These are phyloP conservation scores for Nymphalis urticae DNA, from an alignment of 2,888 invertebrate species.

Conservation along the genomic window DNA sequence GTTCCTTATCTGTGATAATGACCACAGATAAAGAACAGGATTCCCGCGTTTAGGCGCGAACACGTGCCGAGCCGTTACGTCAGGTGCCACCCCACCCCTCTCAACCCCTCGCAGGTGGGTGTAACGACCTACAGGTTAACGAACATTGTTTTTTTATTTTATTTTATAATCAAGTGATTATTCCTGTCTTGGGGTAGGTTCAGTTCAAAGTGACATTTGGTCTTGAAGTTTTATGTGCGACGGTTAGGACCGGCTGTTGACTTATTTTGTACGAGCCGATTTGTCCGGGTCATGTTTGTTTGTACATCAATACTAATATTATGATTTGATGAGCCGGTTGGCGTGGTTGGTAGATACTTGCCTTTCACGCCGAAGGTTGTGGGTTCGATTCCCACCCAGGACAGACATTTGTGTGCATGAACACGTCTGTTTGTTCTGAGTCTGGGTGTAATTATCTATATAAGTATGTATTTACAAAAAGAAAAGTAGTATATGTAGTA, in stretches of 20 bases:
- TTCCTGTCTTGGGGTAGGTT: slow-evolving; percentile 34
- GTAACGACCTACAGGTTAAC: slow-evolving; percentile 39
- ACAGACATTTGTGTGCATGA: too few species aligned
- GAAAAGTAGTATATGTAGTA: too few species aligned
- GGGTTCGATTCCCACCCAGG: too few species aligned
- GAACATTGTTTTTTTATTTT: slow-evolving; percentile 31
- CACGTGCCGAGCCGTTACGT: slow-evolving; percentile 69
- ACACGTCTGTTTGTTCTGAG: too few species aligned
- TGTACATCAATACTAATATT: neutral
- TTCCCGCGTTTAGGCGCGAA: slow-evolving; percentile 52
- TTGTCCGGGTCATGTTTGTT: neutral
- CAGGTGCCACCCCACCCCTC: slow-evolving; percentile 55
- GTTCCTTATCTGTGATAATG: slow-evolving; percentile 22
- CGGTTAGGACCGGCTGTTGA: slow-evolving; percentile 19
- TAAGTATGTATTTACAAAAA: too few species aligned
- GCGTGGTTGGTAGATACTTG: too few species aligned
- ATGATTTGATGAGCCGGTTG: too few species aligned
- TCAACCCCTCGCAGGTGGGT: slow-evolving; percentile 37
- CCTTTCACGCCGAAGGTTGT: too few species aligned
- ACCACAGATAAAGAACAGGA: slow-evolving; percentile 30
- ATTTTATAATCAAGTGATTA: slow-evolving; percentile 17
- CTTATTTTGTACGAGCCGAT: neutral
- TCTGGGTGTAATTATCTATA: too few species aligned
- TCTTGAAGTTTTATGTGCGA: slow-evolving; percentile 8
- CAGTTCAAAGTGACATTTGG: slow-evolving; percentile 23